Evolutionary conservation across 2,797 vertebrate species (phyloP), one percentile per base, ranked within the genome.

Genomic region (Myotis findleyi): DNA sequence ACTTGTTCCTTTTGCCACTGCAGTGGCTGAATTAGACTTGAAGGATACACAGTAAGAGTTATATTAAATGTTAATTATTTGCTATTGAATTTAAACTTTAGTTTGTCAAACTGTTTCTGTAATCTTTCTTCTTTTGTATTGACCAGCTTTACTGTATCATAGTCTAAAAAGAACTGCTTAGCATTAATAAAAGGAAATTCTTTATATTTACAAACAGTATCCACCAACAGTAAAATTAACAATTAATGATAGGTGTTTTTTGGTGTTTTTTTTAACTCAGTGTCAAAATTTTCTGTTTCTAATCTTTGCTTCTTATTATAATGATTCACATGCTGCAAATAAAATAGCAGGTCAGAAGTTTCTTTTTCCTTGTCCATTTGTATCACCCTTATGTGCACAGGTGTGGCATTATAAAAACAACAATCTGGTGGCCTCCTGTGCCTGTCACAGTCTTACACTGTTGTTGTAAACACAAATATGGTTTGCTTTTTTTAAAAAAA

Each of bases 1-100:
- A 97, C 98, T 99, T 96, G 99, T 99, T 98, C 99, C 99, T 83
- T 99, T 99, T 97, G 99, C 99, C 95, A 98, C 99, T 81, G 99
- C 99, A 55, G 99, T 99, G 97, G 99, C 99, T 27, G 98, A 98
- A n/a, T 98, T 99, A 53, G 99, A 99, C 98, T 98, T 99, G 98
- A 99, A 99, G 95, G 99, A 99, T 98, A 99, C 99, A 76, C 99
- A 99, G 99, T 99, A 98, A 98, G 99, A 99, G 88, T 94, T 97
- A 27, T 6, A 38, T 69, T 94, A 53, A 57, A 66, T 83, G 68
- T 96, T 88, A 79, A 86, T 72, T 94, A 18, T 86, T 36, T 47
- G 0, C 73, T 91, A 1, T 38, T 47, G 12, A 86, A 81, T 92
- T 72, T 93, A 36, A 49, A 53, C 11, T 27, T 81, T 44, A 16